These are phyloP conservation scores for Cyanistes caeruleus DNA, from an alignment of 2,113 vertebrate genomes.

Conservation along the genomic window DNA sequence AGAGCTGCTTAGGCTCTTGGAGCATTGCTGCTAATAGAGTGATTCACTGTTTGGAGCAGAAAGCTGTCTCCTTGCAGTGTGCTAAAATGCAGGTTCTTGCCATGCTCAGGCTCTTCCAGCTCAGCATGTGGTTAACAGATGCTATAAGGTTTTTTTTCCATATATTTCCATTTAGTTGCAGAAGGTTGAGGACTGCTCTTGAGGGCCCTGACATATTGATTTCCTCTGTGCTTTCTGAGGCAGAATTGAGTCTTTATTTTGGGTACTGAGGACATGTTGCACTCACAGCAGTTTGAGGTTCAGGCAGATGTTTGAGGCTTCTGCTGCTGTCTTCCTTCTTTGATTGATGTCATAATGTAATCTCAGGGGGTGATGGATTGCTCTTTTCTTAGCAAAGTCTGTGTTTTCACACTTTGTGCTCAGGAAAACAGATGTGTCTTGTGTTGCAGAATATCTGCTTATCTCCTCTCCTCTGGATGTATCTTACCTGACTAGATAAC, in stretches of 20 bases:
- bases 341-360: not conserved
- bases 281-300: not conserved
- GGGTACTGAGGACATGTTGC: not conserved
- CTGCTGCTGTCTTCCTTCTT: not conserved
- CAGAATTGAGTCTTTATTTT: not conserved
- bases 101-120: not conserved
- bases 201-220: not conserved
- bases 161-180: not conserved
- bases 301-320: not conserved
- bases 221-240: not conserved
- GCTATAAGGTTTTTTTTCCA: not conserved
- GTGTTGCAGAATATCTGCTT: not conserved
- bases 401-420: not conserved
- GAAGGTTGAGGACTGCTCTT: not conserved
- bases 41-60: not conserved
- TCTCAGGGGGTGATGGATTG: not conserved
- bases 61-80: not conserved
- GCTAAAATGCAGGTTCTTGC: not conserved
- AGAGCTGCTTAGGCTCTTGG: not conserved
- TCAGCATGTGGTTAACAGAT: not conserved
- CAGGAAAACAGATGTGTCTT: not conserved
- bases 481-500: constrained; percentile 7
- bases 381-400: not conserved
- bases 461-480: not conserved
- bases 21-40: not conserved